Percentiles rank a stretch among this genome's conserved stretches.
Evolutionary conservation across 2,113 vertebrate genomes (phyloP).

Genomic region (Capra hircus): DNA sequence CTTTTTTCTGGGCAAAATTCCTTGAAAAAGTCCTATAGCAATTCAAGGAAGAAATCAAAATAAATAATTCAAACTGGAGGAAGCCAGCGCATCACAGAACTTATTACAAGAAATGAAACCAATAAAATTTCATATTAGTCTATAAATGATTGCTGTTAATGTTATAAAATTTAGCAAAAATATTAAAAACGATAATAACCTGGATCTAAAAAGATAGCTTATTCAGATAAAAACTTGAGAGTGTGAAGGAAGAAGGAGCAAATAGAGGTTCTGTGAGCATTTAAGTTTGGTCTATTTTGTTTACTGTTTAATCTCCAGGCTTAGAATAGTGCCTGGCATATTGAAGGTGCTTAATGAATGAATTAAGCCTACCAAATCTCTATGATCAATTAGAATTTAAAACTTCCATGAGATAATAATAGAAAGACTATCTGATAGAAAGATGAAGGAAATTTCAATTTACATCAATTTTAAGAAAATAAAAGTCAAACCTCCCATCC

Average conservation of each 20-base stretch:
- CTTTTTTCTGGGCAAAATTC: neutral
- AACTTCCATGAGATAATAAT: neutral
- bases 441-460: neutral
- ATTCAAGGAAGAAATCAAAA: slow-evolving; percentile 21
- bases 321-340: neutral
- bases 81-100: neutral
- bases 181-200: slow-evolving; percentile 4
- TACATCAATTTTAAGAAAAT: neutral
- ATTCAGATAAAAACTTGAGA: neutral
- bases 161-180: neutral
- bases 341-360: neutral
- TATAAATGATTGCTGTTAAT: slow-evolving; percentile 16
- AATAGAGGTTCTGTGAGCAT: neutral
- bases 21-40: neutral
- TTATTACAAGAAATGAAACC: neutral
- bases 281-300: neutral
- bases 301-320: slow-evolving; percentile 5
- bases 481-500: neutral
- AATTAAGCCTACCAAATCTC: neutral
- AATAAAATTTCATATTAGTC: neutral
- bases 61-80: slow-evolving; percentile 1
- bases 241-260: neutral
- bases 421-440: slow-evolving; percentile 18
- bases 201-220: neutral
- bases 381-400: neutral